A percentile compares a stretch with the other conserved stretches of the same genome.
Conservation (phyloP, 1,140 invertebrate species). For the Drosophila parvula region DNA sequence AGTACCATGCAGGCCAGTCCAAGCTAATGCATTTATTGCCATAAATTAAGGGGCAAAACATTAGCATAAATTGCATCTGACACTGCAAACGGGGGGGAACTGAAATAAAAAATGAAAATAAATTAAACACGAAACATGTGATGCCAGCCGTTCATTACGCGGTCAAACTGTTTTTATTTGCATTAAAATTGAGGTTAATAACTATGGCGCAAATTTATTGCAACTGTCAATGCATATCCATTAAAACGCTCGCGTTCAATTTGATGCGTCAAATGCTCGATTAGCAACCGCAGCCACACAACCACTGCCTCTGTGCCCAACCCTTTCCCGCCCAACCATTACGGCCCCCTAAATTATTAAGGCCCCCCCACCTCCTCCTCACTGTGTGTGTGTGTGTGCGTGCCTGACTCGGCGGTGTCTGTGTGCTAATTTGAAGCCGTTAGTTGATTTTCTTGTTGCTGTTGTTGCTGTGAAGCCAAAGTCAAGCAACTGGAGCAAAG, state of each 20-base stretch:
- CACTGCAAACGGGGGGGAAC: constrained; percentile 17
- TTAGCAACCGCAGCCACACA: constrained; percentile 25
- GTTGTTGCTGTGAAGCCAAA: constrained; percentile 13
- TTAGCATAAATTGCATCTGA: constrained; percentile 40
- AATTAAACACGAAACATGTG: constrained; percentile 24
- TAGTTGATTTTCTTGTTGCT: constrained; percentile 7
- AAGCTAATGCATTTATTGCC: constrained; percentile 36
- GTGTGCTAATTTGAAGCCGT: constrained; percentile 26
- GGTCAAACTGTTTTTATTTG: constrained; percentile 62
- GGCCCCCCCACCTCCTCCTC: neutral
- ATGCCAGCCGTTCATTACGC: constrained; percentile 40
- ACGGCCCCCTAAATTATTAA: constrained; percentile 41
- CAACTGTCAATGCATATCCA: constrained; percentile 65
- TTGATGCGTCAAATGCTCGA: constrained; percentile 57
- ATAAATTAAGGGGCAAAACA: constrained; percentile 41
- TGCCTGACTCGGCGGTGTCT: constrained; percentile 3
- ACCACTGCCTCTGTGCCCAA: neutral
- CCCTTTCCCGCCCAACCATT: constrained; percentile 2
- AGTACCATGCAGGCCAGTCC: neutral
- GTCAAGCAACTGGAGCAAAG: constrained; percentile 19
- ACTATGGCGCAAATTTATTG: constrained; percentile 59
- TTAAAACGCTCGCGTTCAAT: constrained; percentile 58
- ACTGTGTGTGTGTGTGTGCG: neutral
- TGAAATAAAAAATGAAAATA: neutral
- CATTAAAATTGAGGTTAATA: constrained; percentile 73